Percentiles rank a stretch among this genome's conserved stretches.
Conservation (phyloP, 2,113 vertebrate genomes). For the Aepyceros melampus region DNA sequence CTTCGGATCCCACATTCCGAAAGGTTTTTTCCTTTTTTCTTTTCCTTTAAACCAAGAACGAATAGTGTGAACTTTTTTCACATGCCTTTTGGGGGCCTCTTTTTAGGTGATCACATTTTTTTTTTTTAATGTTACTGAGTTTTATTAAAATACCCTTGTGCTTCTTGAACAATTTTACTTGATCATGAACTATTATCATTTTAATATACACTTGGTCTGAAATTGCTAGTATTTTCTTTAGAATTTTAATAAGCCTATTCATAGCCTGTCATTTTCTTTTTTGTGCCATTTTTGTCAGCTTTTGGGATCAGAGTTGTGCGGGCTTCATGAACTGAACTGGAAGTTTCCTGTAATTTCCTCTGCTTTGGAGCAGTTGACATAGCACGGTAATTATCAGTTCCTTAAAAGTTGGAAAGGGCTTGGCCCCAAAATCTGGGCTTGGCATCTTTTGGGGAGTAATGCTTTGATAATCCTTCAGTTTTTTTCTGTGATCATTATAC, state of each 20-base stretch:
- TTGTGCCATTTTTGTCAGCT: neutral
- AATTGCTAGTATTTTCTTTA: slow-evolving; percentile 5
- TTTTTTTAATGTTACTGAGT: neutral
- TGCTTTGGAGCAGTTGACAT: rapidly evolving
- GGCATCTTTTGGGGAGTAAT: neutral
- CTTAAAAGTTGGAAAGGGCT: neutral
- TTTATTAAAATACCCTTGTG: neutral
- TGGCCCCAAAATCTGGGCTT: neutral
- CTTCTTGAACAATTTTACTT: neutral
- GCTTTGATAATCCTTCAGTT: neutral
- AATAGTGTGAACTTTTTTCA: neutral
- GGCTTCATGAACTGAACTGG: neutral
- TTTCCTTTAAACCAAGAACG: neutral
- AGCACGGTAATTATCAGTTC: neutral
- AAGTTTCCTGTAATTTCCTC: neutral
- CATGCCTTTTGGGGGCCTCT: neutral
- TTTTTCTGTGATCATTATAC: neutral
- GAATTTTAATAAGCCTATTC: slow-evolving; percentile 26
- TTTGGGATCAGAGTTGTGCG: neutral
- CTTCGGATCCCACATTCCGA: neutral
- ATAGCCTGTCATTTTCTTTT: neutral
- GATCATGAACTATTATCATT: slow-evolving; percentile 16
- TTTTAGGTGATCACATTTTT: neutral
- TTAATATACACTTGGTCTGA: neutral
- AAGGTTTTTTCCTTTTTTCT: neutral